A percentile compares a stretch with the other conserved stretches of the same genome.
Evolutionary conservation across 2,888 invertebrate genomes (phyloP).

Genomic region (Pomacea canaliculata): DNA sequence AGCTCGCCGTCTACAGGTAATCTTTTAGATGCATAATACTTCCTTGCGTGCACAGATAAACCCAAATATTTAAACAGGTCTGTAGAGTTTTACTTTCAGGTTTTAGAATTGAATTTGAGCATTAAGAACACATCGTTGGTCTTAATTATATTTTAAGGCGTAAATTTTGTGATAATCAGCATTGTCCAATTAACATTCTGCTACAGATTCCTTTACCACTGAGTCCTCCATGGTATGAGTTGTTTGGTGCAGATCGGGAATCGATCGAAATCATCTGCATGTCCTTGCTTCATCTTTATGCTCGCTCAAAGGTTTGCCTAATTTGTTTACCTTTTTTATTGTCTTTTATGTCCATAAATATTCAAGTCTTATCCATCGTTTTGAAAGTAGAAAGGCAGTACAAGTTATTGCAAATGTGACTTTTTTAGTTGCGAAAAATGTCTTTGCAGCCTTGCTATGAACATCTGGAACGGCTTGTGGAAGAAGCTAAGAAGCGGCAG

Average conservation of each 20-base stretch:
- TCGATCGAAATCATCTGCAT: constrained; percentile 87
- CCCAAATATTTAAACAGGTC: neutral
- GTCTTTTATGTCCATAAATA: no score
- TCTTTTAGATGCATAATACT: neutral
- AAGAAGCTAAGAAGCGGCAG: constrained; percentile 80
- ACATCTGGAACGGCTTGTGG: constrained; percentile 80
- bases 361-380: no score
- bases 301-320: constrained; percentile 79
- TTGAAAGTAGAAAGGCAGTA: no score
- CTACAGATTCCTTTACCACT: constrained; percentile 80
- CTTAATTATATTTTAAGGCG: no score
- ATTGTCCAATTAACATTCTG: constrained; percentile 5
- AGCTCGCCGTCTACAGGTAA: constrained; percentile 29
- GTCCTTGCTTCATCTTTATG: constrained; percentile 86
- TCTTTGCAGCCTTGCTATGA: constrained; percentile 77
- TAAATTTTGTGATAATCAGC: no score
- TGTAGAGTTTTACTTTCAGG: no score
- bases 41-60: neutral
- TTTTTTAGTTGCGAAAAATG: neutral
- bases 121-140: no score
- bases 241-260: constrained; percentile 87
- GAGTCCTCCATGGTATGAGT: constrained; percentile 88
- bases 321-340: neutral
- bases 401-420: no score
- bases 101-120: no score